Base-by-base conservation (phyloP, 30 jellyfish, hydroid and myxozoan species). In the Aurelia aurita region DNA sequence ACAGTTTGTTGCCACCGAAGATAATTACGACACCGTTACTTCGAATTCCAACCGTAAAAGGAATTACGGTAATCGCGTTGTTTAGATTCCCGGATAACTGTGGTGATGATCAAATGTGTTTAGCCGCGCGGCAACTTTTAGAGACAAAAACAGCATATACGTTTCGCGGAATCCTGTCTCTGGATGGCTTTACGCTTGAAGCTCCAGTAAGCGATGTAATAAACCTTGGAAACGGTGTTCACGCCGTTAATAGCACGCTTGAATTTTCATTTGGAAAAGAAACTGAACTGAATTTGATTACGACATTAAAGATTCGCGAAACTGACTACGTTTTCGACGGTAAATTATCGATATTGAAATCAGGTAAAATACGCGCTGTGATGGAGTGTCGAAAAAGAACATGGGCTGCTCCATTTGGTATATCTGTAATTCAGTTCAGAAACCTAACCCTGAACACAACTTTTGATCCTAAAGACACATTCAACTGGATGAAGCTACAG, bases 91-190 rank as follows among this genome's bases (percentile, higher is more conserved):
- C 99, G 58, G 99, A 95, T 72, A 90, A 95, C 63, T 95, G 99
- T 67, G 99, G 99, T 12, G 99, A 95, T 58, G 99, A 95, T 69
- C 71, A 90, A 59, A 80, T 86, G 84, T 95, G 99, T 86, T 74
- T 51, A 47, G 80, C 98, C 10, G 92, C 97, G 46, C 45, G 86
- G 21, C 68, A 86, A 39, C 79, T 95, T 27, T 59, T 95, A 12
- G 95, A 85, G 58, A 69, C 91, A 43, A 55, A 69, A 20, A 80
- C 70, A 75, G 74, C 91, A 57, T 95, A 57, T 57, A 95, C 99
- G 43, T 69, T 90, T 47, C 94, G 89, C 69, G 99, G 99, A 16
- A 87, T 80, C 5, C 76, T 95, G 4, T 81, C 97, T 11, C 61
- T 90, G 66, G 84, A 74, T 21, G 98, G 96, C 0, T 95, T 95